Base-by-base conservation (phyloP, 1,140 invertebrate genomes). In the Megalonaias nervosa region DNA sequence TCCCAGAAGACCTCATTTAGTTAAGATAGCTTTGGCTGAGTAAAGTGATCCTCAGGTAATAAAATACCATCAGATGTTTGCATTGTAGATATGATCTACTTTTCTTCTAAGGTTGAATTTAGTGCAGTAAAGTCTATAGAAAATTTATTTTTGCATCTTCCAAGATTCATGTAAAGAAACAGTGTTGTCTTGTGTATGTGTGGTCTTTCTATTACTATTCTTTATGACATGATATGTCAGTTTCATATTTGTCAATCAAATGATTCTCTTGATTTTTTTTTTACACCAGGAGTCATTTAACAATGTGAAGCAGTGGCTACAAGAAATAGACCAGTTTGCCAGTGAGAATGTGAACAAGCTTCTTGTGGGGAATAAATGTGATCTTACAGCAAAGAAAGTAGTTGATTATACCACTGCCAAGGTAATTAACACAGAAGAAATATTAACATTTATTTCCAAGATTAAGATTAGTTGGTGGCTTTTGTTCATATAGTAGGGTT, bases 281-380 rank as follows among this genome's bases (percentile, higher is more conserved):
- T 62, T 69, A 56, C 79, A 82, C 67, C 80, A 91, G 91, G 91
- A 91, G 81, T 91, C 91, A 38, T 92, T 92, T 80, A 91, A 88
- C 84, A 92, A 91, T 86, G 90, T 92, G 58, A 91, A 90, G 81
- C 89, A 91, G 80, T 92, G 91, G 91, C 84, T 92, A 67, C 87
- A 91, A 75, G 91, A 92, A 84, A 91, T 92, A 76, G 90, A 91
- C 72, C 77, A 89, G 75, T 99, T 99, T 92, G 98, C 98, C 80
- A 98, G 97, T 93, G 98, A 99, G 93, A 99, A 97, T 93, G 98
- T 99, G 68, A 99, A 99, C 92, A 99, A 99, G 93, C 93, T 99
- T 86, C 92, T 99, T 76, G 98, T 99, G 74, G 98, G 98, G 88
- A 99, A 99, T 92, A 99, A 99, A 93, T 97, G 96, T 93, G 98